Evolutionary conservation across 1,140 invertebrate species (phyloP), one percentile per base, ranked within the genome.

Genomic region (Bombus fervidus): DNA sequence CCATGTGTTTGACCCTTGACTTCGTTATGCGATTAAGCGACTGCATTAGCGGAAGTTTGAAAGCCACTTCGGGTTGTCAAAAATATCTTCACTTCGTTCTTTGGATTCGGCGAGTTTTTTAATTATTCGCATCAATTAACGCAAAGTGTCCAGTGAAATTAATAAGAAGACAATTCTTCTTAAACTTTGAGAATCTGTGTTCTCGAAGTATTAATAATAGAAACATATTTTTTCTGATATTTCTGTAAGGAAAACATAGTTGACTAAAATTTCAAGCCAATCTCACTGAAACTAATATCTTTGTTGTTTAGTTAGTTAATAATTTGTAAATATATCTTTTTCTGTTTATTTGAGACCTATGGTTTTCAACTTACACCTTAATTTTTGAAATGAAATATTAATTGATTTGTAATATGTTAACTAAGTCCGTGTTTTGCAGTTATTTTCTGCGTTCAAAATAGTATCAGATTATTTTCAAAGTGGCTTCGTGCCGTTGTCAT

Each of bases 1-100:
- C 31, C 2, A 53, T 12, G 28, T 18, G 64, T 57, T 82, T 82
- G 79, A 86, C 79, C 62, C 39, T 13, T 82, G 84, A 86, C 79
- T 69, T 37, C 31, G 53, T 76, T 75, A 71, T 57, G 37, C 71
- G 69, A 73, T 81, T 81, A 31, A 41, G 28, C 75, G 83, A 74
- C 13, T 74, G 12, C 31, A 66, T 31, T 85, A 31, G 25, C 84
- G 76, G 68, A 85, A 81, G 43, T 73, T 71, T 59, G 25, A 34
- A 25, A 39, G 39, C 34, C 15, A 41, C 37, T 83, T 79, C 18
- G 5, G 10, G 10, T 59, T 57, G 31, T 22, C 59, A 8, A 13
- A 12, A 0, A 22, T 59, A n/a, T n/a, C n/a, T 66, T 9, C 31
- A 4, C 25, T 6, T 37, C 2, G 13, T 15, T n/a, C 18, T 34